These are phyloP conservation scores for Macrochelys suwanniensis DNA, from an alignment of 2,797 vertebrate genomes.

Conservation along the genomic window DNA sequence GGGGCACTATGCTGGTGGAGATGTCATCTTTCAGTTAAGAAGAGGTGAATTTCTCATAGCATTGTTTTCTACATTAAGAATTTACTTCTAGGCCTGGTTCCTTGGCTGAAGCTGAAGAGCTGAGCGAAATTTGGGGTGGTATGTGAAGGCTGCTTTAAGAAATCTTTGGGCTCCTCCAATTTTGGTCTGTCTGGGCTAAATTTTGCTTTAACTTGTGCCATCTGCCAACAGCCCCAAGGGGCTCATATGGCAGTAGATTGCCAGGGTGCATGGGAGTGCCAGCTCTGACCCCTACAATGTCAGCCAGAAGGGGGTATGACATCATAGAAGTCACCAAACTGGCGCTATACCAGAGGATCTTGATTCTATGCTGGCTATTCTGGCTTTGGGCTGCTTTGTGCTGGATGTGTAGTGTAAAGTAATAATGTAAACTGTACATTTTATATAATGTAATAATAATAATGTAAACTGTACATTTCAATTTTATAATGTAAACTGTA, in stretches of 20 bases:
- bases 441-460: no score
- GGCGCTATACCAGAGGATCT: background rate
- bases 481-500: no score
- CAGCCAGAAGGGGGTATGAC: background rate
- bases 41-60: background rate
- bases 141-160: background rate
- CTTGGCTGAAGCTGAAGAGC: background rate
- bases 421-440: no score
- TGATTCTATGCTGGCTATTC: background rate
- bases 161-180: background rate
- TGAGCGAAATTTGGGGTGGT: background rate
- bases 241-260: background rate
- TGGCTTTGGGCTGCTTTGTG: constrained; percentile 23
- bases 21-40: background rate
- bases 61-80: background rate
- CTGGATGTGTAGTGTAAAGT: constrained; percentile 41
- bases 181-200: background rate
- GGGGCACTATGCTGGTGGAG: background rate
- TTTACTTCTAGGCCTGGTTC: background rate
- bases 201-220: background rate
- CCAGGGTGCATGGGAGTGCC: background rate
- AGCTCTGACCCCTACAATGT: background rate
- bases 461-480: no score
- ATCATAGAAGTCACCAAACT: background rate
- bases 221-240: background rate